Conservation (phyloP, 2,888 invertebrate genomes). For the Eumerus sabulonum region DNA sequence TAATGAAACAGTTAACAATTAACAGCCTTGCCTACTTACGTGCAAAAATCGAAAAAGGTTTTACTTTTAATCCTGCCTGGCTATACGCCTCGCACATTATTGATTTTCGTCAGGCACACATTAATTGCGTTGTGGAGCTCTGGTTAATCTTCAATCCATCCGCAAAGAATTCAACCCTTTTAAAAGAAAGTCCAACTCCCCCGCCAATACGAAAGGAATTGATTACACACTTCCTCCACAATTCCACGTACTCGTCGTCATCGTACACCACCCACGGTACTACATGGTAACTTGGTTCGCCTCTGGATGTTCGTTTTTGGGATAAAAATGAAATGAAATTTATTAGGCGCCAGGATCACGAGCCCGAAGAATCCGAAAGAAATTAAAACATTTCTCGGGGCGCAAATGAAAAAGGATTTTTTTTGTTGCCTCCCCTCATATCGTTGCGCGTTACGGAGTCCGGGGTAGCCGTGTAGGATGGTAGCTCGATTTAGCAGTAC, state of each 20-base stretch:
- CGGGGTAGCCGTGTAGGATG: background rate
- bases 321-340: conserved; percentile 69
- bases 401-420: conserved; percentile 64
- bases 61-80: too few relatives aligned
- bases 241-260: too few relatives aligned
- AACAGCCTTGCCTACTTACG: too few relatives aligned
- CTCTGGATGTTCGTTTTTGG: conserved; percentile 58
- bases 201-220: conserved; percentile 52
- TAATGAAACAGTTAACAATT: too few relatives aligned
- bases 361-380: conserved; percentile 67
- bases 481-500: conserved; percentile 40
- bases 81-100: too few relatives aligned
- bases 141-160: conserved; percentile 64
- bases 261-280: conserved; percentile 38
- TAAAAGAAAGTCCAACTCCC: conserved; percentile 38
- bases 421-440: conserved; percentile 23
- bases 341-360: conserved; percentile 69
- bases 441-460: too few relatives aligned
- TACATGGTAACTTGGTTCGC: conserved; percentile 26
- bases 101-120: too few relatives aligned
- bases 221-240: conserved; percentile 55
- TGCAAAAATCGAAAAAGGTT: too few relatives aligned
- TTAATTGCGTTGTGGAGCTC: conserved; percentile 32
- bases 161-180: conserved; percentile 61
- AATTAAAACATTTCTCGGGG: conserved; percentile 68